phyloP scores from a whole-genome alignment of 2,797 vertebrate genomes.

The Phrynocephalus vlangalii region DNA sequence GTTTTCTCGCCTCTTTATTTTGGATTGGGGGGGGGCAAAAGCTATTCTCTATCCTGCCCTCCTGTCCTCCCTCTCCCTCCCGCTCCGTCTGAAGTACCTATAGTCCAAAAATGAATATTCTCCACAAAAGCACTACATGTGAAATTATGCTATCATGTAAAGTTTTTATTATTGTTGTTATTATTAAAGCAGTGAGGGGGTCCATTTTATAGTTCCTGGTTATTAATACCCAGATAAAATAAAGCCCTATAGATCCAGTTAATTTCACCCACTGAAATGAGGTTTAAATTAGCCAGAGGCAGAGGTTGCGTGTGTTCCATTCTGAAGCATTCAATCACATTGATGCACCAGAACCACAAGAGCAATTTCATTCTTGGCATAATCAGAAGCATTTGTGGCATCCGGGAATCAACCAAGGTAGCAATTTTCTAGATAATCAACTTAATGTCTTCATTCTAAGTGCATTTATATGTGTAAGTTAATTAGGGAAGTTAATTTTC shows the following conservation, averaged over 20 bases:
- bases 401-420: conserved; percentile 76
- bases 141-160: conserved; percentile 19
- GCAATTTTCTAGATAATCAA: conserved; percentile 83
- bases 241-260: conserved; percentile 18
- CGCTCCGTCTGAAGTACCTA: background rate
- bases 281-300: conserved; percentile 61
- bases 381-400: conserved; percentile 66
- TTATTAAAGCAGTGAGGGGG: conserved; percentile 15
- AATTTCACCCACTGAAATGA: conserved; percentile 58
- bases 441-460: conserved; percentile 79
- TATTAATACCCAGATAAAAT: conserved; percentile 36
- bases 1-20: too few species aligned
- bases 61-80: background rate
- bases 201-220: conserved; percentile 26
- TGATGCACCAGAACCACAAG: conserved; percentile 70
- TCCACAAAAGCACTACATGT: background rate
- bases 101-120: background rate
- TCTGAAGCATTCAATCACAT: conserved; percentile 58
- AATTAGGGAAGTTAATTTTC: conserved; percentile 82
- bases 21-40: too few species aligned
- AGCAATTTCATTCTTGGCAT: conserved; percentile 76
- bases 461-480: conserved; percentile 74
- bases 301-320: conserved; percentile 48
- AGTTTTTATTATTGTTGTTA: background rate
- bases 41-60: too few species aligned